phyloP scores from a whole-genome alignment of 2,113 vertebrate species.

The Cryptomyrus ogoouensis region DNA sequence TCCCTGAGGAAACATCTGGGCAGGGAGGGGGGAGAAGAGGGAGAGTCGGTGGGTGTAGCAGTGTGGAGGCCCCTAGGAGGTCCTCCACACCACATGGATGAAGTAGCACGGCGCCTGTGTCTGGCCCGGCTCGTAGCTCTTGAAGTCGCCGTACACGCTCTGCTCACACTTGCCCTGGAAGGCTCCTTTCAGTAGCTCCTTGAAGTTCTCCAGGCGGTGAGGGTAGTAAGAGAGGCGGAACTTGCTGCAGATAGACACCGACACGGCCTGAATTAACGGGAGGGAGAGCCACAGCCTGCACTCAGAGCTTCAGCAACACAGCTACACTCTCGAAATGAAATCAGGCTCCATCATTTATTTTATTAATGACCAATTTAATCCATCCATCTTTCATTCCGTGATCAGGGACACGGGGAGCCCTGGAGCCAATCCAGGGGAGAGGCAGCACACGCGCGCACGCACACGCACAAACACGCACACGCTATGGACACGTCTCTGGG shows the following conservation, averaged over 20 bases:
- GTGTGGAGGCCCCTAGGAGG: constrained; percentile 44
- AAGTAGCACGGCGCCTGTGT: constrained; percentile 80
- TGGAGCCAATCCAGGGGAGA: neutral
- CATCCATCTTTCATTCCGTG: too few relatives aligned
- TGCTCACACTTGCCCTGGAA: constrained; percentile 79
- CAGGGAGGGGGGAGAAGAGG: neutral
- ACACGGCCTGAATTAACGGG: neutral
- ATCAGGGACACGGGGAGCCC: too few relatives aligned
- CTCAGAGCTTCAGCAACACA: too few relatives aligned
- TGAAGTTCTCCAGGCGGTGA: constrained; percentile 79
- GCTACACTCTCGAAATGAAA: too few relatives aligned
- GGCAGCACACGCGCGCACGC: neutral
- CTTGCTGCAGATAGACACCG: constrained; percentile 64
- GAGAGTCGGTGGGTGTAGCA: neutral
- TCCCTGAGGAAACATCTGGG: neutral
- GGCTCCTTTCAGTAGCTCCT: constrained; percentile 67
- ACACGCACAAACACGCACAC: neutral
- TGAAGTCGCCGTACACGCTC: constrained; percentile 81
- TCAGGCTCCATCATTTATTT: too few relatives aligned
- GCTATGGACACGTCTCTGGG: neutral
- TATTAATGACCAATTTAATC: too few relatives aligned
- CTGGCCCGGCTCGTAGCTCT: constrained; percentile 70
- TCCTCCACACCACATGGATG: constrained; percentile 88
- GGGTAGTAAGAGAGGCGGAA: constrained; percentile 95
- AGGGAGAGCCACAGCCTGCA: neutral